Base-by-base conservation (phyloP, 64 coral and sea anemone species). In the Stylophora pistillata region DNA sequence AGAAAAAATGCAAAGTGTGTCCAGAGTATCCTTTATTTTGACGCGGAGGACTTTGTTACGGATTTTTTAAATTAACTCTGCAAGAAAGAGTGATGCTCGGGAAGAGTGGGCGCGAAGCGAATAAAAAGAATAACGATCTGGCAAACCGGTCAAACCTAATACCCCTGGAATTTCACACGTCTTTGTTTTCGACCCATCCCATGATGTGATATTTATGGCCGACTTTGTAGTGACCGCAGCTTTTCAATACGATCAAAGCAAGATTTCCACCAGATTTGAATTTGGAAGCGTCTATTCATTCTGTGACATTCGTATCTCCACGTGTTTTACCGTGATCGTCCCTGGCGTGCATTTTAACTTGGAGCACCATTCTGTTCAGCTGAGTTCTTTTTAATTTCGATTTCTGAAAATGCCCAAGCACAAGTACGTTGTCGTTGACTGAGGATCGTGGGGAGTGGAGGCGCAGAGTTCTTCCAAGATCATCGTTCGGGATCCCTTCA, bases 361-460 rank as follows among this genome's bases (percentile, higher is more conserved):
- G 17, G 13, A 13, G 16, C n/a, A 21, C 16, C n/a, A 15, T 5
- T 64, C 16, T 13, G 16, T 64, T 60, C 58, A 60, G 13, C 61
- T 64, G 17, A 15, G n/a, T 64, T 21, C n/a, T 64, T 15, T 21
- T 1, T 60, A 60, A 17, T 17, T 60, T 60, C 58, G 58, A 60
- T 60, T 60, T 9, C 1, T n/a, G 9, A 71, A 14, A 6, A 71
- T 71, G 68, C 14, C 68, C 5, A 71, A 71, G 30, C 68, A 71
- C 68, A 71, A 71, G 28, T 27, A 71, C 26, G 68, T 71, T 71
- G 68, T 71, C 30, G 68, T 71, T 71, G 68, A 71, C 11, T 71
- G 68, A 28, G 68, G 23, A 10, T 71, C 68, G 1, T 71, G 68
- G 68, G 68, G 68, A n/a, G n/a, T n/a, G n/a, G n/a, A n/a, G n/a